Percentiles rank a stretch among this genome's conserved stretches.
These are phyloP conservation scores for Escarpia spicata DNA, from an alignment of 2,888 invertebrate genomes.

Conservation along the genomic window DNA sequence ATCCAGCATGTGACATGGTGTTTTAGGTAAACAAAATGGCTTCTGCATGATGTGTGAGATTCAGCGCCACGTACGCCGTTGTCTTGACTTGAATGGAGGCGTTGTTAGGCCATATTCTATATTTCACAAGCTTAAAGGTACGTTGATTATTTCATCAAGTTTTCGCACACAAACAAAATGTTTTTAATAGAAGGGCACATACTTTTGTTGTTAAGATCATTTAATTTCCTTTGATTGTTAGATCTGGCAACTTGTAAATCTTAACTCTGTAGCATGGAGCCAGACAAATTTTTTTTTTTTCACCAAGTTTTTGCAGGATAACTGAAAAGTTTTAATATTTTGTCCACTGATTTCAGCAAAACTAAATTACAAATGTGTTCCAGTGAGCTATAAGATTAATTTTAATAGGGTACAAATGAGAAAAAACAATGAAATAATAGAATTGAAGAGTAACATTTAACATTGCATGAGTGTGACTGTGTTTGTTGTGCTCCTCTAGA, in stretches of 20 bases:
- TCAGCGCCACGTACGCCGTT: conserved; percentile 57
- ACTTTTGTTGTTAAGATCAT: too few species aligned
- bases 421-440: too few species aligned
- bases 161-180: background rate
- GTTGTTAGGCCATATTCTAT: conserved; percentile 79
- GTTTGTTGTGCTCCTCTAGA: conserved; percentile 60
- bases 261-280: background rate
- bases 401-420: too few species aligned
- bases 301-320: too few species aligned
- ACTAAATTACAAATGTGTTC: too few species aligned
- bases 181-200: background rate
- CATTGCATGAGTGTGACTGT: background rate
- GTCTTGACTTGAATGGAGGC: conserved; percentile 54
- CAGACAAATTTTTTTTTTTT: background rate
- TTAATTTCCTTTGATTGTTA: too few species aligned
- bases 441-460: background rate
- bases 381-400: too few species aligned
- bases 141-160: conserved; percentile 61
- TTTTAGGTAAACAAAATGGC: conserved; percentile 54
- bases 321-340: too few species aligned
- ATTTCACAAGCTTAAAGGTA: conserved; percentile 76
- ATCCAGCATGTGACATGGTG: background rate
- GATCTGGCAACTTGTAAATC: background rate
- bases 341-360: too few species aligned
- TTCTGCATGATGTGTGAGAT: conserved; percentile 67